A percentile compares a stretch with the other conserved stretches of the same genome.
phyloP scores from a whole-genome alignment of 1,140 invertebrate genomes.

The Tetragonula clypearis region DNA sequence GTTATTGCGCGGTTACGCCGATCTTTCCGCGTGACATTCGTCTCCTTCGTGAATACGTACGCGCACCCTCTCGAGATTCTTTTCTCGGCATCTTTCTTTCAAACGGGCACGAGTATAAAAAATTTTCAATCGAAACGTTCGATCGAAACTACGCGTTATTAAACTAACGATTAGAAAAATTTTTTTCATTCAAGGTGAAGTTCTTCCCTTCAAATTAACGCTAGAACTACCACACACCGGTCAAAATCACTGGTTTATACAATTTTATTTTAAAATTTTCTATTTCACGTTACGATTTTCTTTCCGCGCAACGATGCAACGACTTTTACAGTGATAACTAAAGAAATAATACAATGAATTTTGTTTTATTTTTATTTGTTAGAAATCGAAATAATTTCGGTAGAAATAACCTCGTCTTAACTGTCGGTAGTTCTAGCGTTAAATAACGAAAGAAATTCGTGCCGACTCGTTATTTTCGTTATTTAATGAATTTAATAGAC shows the following conservation, averaged over 20 bases:
- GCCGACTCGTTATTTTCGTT: not conserved
- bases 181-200: not conserved
- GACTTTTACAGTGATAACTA: no score
- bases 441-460: not conserved
- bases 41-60: conserved; percentile 50
- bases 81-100: not conserved
- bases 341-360: no score
- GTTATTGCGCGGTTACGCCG: conserved; percentile 74
- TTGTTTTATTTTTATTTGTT: no score
- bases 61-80: conserved; percentile 30
- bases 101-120: not conserved
- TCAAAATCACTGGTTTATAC: no score
- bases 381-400: no score
- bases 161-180: not conserved
- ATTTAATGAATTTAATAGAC: not conserved
- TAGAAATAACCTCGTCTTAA: no score
- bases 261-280: no score
- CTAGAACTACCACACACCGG: no score
- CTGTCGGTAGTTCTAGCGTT: no score
- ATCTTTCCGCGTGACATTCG: conserved; percentile 42
- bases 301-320: no score
- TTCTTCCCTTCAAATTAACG: no score
- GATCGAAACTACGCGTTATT: not conserved
- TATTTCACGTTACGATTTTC: no score
- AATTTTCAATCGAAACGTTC: not conserved